phyloP scores from a whole-genome alignment of 2,888 invertebrate genomes.

The Aplocera efformata region DNA sequence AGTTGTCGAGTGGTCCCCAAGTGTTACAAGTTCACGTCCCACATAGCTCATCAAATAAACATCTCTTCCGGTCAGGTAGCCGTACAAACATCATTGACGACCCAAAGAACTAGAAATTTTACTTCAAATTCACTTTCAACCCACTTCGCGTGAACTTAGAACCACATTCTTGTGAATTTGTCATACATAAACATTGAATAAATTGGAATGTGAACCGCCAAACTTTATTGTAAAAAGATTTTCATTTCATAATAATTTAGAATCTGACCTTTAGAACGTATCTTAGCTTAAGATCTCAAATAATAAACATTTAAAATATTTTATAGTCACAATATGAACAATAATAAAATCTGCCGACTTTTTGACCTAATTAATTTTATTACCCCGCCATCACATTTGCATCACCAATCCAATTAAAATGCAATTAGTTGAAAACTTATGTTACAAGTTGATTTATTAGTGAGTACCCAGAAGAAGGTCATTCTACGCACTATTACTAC shows the following conservation, averaged over 20 bases:
- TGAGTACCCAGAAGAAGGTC: too few relatives aligned
- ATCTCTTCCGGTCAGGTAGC: slow-evolving; percentile 19
- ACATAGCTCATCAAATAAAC: slow-evolving; percentile 18
- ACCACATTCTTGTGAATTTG: slow-evolving; percentile 24
- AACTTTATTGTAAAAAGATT: neutral
- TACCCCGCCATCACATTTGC: slow-evolving; percentile 1
- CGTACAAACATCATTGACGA: slow-evolving; percentile 25
- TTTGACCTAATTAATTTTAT: slow-evolving; percentile 13
- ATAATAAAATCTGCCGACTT: slow-evolving; percentile 1
- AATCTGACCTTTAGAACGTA: neutral
- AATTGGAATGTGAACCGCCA: slow-evolving; percentile 8
- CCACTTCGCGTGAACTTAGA: slow-evolving; percentile 17
- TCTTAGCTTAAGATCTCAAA: slow-evolving; percentile 14
- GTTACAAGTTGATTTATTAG: slow-evolving; percentile 4
- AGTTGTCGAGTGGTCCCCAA: neutral
- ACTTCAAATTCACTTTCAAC: slow-evolving; percentile 29
- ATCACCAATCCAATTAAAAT: slow-evolving; percentile 2
- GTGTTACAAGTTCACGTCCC: slow-evolving; percentile 19
- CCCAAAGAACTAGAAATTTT: slow-evolving; percentile 26
- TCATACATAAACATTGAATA: slow-evolving; percentile 15
- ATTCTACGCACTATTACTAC: too few relatives aligned
- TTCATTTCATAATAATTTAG: neutral
- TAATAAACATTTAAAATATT: slow-evolving; percentile 1
- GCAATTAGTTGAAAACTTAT: slow-evolving; percentile 4
- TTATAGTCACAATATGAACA: neutral